Conservation (phyloP, 2,888 invertebrate genomes). For the Steinernema scapterisci region DNA sequence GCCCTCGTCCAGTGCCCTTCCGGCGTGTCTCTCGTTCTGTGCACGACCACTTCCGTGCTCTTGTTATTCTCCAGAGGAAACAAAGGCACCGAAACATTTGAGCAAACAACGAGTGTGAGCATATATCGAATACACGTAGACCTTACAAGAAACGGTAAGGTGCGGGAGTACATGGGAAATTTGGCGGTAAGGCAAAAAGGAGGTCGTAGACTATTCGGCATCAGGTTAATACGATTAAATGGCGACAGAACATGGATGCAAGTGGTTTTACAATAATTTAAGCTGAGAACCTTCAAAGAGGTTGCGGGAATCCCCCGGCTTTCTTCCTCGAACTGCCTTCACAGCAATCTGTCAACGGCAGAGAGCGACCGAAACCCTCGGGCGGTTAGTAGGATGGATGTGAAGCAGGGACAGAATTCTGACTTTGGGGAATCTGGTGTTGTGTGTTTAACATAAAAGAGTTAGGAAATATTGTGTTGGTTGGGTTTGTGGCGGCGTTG, state of each 20-base stretch:
- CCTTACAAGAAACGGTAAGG: neutral
- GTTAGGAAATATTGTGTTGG: neutral
- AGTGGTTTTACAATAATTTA: neutral
- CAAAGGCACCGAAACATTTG: conserved; percentile 26
- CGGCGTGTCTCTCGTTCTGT: neutral
- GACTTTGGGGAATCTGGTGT: neutral
- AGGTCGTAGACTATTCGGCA: too few relatives aligned
- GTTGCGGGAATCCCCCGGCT: neutral
- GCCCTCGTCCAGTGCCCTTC: neutral
- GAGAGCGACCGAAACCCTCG: neutral
- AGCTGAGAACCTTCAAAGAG: neutral
- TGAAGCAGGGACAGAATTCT: conserved; percentile 6
- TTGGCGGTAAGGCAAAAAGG: too few relatives aligned
- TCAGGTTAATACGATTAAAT: too few relatives aligned
- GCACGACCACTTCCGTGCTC: neutral
- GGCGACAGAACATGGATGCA: too few relatives aligned
- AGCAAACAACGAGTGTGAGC: conserved; percentile 31
- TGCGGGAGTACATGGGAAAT: neutral
- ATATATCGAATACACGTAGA: conserved; percentile 9
- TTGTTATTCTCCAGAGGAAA: neutral
- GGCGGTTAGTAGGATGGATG: conserved; percentile 12
- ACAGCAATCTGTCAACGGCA: neutral
- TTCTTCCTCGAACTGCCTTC: conserved; percentile 28
- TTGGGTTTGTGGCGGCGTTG: conserved; percentile 18
- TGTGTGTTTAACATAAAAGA: neutral